Evolutionary conservation across 1,140 invertebrate species (phyloP).

Genomic region (Spodoptera litura): DNA sequence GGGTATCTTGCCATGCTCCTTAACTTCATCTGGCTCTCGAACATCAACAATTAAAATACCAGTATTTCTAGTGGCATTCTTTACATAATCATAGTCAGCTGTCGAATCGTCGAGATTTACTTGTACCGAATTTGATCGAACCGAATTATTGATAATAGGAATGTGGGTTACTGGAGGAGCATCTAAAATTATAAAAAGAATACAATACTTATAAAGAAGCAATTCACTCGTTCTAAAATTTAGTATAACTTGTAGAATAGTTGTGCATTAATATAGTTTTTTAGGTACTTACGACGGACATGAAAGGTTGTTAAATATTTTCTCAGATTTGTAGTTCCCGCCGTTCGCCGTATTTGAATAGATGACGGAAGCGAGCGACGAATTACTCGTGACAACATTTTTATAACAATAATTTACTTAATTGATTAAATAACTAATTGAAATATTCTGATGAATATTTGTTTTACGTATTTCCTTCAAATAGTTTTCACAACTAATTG

Average conservation of each 20-base stretch:
- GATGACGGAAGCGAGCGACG: constrained; percentile 4
- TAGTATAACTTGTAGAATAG: too few relatives aligned
- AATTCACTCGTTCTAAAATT: not conserved
- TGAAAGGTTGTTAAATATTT: constrained; percentile 13
- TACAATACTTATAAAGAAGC: not conserved
- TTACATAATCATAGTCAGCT: constrained; percentile 86
- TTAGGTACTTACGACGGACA: not conserved
- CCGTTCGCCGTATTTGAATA: not conserved
- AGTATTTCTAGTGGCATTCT: constrained; percentile 78
- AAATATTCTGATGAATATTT: not conserved
- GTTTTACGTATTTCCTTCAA: too few relatives aligned
- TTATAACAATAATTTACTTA: not conserved
- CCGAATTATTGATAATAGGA: constrained; percentile 7
- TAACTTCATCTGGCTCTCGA: constrained; percentile 87
- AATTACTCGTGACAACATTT: constrained; percentile 3
- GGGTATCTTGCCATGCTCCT: constrained; percentile 88
- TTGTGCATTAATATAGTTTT: not conserved
- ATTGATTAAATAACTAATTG: not conserved
- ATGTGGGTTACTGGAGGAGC: constrained; percentile 24
- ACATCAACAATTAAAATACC: constrained; percentile 87
- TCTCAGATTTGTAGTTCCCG: constrained; percentile 18
- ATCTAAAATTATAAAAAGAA: constrained; percentile 19
- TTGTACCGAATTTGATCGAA: constrained; percentile 61
- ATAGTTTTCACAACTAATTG: too few relatives aligned
- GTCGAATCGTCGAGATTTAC: constrained; percentile 61